These are phyloP conservation scores for Phortica variegata DNA, from an alignment of 1,140 invertebrate genomes.

Conservation along the genomic window DNA sequence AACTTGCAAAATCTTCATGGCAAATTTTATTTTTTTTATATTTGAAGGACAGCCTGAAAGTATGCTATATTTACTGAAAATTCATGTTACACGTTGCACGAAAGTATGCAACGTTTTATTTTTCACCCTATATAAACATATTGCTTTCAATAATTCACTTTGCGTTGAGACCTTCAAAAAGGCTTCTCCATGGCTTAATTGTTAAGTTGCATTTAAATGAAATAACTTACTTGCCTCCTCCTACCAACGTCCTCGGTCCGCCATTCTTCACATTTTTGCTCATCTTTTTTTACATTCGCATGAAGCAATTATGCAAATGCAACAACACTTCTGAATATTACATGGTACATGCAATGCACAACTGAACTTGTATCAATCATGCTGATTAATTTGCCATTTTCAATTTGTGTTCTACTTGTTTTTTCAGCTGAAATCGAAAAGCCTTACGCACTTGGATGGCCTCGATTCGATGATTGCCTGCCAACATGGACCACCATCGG, in stretches of 20 bases:
- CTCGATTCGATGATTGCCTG: slow-evolving; percentile 44
- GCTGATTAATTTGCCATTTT: slow-evolving; percentile 19
- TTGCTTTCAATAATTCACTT: too few species aligned
- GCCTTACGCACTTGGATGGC: slow-evolving; percentile 55
- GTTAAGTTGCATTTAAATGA: not conserved
- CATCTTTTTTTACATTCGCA: not conserved
- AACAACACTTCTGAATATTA: not conserved
- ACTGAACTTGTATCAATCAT: slow-evolving; percentile 16
- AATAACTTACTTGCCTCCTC: too few species aligned
- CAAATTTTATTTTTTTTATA: too few species aligned
- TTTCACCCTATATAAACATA: not conserved
- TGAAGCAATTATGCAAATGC: not conserved
- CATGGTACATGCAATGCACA: slow-evolving; percentile 13
- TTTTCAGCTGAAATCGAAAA: slow-evolving; percentile 57
- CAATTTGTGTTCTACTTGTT: slow-evolving; percentile 23
- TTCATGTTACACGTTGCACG: too few species aligned
- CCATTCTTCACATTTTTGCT: too few species aligned
- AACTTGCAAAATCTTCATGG: too few species aligned
- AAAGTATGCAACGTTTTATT: too few species aligned
- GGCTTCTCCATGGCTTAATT: too few species aligned
- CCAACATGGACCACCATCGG: slow-evolving; percentile 25
- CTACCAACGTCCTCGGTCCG: too few species aligned
- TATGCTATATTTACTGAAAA: too few species aligned
- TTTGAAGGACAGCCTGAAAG: too few species aligned
- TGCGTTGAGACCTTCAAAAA: too few species aligned